These are phyloP conservation scores for Circaetus gallicus DNA, from an alignment of 2,113 vertebrate species.

Conservation along the genomic window DNA sequence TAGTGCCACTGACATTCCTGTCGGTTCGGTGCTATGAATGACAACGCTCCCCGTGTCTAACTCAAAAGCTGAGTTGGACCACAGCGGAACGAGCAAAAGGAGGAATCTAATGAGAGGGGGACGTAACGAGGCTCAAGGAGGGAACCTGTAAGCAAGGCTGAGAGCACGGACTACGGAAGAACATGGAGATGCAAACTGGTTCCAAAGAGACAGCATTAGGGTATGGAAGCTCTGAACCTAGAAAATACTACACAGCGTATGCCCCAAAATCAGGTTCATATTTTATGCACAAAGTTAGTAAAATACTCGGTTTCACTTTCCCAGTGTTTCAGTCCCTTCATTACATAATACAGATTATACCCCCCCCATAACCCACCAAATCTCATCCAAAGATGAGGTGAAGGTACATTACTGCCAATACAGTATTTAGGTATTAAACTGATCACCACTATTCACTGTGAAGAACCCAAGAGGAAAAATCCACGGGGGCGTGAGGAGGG, in stretches of 20 bases:
- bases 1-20: not conserved
- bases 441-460: not conserved
- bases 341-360: not conserved
- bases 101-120: not conserved
- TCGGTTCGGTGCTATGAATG: not conserved
- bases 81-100: not conserved
- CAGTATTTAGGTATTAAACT: not conserved
- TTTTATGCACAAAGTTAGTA: not conserved
- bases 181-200: not conserved
- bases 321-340: not conserved
- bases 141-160: not conserved
- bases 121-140: not conserved
- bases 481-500: not conserved
- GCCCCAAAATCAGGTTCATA: not conserved
- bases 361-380: not conserved
- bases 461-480: not conserved
- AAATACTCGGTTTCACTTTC: not conserved
- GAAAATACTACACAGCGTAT: not conserved
- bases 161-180: not conserved
- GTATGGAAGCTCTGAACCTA: not conserved
- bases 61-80: not conserved
- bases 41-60: not conserved
- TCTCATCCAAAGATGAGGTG: not conserved
- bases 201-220: not conserved
- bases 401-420: not conserved